Evolutionary conservation across 2,888 invertebrate species (phyloP).

Genomic region (Eupithecia subfuscata): DNA sequence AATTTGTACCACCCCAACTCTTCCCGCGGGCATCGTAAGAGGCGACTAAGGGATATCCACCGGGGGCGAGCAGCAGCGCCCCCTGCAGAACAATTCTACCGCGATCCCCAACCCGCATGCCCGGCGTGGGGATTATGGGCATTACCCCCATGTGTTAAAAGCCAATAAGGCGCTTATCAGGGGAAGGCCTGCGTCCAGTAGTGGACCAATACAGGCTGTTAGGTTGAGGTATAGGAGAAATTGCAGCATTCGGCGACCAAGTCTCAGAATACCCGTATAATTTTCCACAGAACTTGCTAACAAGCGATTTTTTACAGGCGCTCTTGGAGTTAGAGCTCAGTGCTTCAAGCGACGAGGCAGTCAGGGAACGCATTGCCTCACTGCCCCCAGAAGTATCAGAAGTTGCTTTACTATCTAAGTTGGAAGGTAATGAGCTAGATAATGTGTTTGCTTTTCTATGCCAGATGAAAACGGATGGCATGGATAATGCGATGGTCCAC

Average conservation of each 20-base stretch:
- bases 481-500: not conserved
- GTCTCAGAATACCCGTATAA: not conserved
- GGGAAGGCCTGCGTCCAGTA: too few relatives aligned
- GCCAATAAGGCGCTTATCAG: too few relatives aligned
- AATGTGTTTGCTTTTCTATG: not conserved
- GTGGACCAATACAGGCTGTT: too few relatives aligned
- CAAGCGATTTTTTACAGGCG: constrained; percentile 70
- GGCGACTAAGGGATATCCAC: too few relatives aligned
- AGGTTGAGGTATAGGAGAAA: not conserved
- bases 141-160: too few relatives aligned
- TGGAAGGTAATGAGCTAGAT: constrained; percentile 86
- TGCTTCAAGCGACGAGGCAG: constrained; percentile 96
- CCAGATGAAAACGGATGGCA: not conserved
- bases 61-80: too few relatives aligned
- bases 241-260: not conserved
- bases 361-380: constrained; percentile 96
- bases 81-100: too few relatives aligned
- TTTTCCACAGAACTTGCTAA: constrained; percentile 16
- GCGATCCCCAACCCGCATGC: too few relatives aligned
- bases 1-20: too few relatives aligned
- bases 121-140: too few relatives aligned
- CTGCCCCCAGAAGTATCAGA: constrained; percentile 98
- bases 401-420: constrained; percentile 92
- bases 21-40: too few relatives aligned
- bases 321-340: constrained; percentile 95